These are phyloP conservation scores for Sebastiscus albofasciatus DNA, from an alignment of 2,797 vertebrate species.

Conservation along the genomic window DNA sequence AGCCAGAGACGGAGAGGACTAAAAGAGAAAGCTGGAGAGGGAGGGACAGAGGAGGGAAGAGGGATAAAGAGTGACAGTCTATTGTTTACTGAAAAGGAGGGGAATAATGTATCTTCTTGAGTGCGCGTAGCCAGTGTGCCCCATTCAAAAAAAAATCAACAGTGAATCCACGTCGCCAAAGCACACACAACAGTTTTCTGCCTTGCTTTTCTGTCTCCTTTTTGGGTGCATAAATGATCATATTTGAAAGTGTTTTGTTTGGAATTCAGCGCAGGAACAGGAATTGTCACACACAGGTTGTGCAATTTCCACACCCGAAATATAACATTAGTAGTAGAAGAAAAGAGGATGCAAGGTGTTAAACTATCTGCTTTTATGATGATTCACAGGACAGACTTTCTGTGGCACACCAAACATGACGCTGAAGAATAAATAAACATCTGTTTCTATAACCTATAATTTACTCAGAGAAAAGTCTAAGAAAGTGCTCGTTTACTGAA, in stretches of 20 bases:
- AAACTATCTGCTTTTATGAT: conserved; percentile 29
- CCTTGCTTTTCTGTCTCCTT: conserved; percentile 1
- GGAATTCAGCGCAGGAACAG: conserved; percentile 22
- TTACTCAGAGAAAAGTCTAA: background rate
- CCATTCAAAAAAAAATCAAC: conserved; percentile 62
- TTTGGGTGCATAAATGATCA: conserved; percentile 11
- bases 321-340: background rate
- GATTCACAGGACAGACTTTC: conserved; percentile 6
- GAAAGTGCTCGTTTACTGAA: background rate
- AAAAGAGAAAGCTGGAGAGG: conserved; percentile 76
- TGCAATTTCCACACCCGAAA: conserved; percentile 35
- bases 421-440: conserved; percentile 13
- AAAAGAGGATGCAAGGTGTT: conserved; percentile 27
- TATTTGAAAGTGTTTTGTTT: conserved; percentile 30
- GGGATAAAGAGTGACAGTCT: conserved; percentile 80
- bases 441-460: background rate
- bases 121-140: conserved; percentile 55
- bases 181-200: conserved; percentile 35
- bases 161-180: conserved; percentile 31
- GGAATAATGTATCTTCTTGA: conserved; percentile 80
- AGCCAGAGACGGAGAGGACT: conserved; percentile 83
- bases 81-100: conserved; percentile 78
- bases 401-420: background rate
- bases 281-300: conserved; percentile 31
- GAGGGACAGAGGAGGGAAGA: conserved; percentile 75